A percentile compares a stretch with the other conserved stretches of the same genome.
Conservation (phyloP, 1,140 invertebrate species). For the Magallana ariakensis region DNA sequence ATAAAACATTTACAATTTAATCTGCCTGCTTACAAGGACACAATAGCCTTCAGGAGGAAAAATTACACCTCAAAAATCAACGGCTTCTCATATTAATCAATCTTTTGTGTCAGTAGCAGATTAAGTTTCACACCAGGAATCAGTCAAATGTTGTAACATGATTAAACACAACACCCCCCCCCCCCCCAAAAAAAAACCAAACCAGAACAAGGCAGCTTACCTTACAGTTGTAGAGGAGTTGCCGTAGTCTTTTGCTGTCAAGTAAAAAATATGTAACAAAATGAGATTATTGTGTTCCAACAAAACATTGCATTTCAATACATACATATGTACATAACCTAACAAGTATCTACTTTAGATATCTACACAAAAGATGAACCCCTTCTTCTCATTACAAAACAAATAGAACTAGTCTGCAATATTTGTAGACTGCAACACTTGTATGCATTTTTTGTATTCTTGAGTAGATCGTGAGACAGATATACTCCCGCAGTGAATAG, state of each 20-base stretch:
- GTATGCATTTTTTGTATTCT: not conserved
- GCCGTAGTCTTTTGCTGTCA: slow-evolving; percentile 62
- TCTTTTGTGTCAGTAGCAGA: not conserved
- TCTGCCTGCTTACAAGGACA: not conserved
- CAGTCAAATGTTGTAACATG: not conserved
- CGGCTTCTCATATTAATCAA: not conserved
- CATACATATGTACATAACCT: not conserved
- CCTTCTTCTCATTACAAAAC: not conserved
- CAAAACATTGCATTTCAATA: slow-evolving; percentile 7
- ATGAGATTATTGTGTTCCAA: not conserved
- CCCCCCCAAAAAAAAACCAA: not conserved
- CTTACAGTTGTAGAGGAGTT: slow-evolving; percentile 1
- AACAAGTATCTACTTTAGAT: not conserved
- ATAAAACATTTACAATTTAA: not conserved
- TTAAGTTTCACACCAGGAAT: not conserved
- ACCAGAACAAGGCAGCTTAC: not conserved
- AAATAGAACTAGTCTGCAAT: not conserved
- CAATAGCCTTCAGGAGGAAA: not conserved
- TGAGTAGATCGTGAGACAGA: too few species aligned
- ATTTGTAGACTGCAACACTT: not conserved
- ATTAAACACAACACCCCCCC: not conserved
- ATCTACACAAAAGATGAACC: not conserved
- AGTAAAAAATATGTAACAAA: slow-evolving; percentile 43
- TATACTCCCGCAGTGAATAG: too few species aligned
- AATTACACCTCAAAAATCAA: not conserved